phyloP scores from a whole-genome alignment of 2,888 invertebrate genomes.

The Thereva unica region DNA sequence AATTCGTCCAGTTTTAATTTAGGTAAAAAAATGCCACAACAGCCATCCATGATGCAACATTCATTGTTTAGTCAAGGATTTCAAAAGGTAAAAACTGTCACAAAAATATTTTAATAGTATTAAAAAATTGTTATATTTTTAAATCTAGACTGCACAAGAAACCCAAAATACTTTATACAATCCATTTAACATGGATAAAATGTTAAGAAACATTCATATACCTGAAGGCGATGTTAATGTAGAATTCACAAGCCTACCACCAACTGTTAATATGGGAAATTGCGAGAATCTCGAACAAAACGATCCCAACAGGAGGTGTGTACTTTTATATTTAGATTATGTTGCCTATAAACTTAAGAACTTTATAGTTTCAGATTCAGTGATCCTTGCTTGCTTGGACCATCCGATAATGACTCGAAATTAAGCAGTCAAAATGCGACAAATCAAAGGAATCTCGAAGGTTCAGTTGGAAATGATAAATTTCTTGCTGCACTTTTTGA shows the following conservation, averaged over 20 bases:
- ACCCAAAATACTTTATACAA: constrained; percentile 49
- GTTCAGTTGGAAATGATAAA: constrained; percentile 52
- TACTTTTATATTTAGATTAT: constrained; percentile 25
- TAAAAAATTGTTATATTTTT: constrained; percentile 4
- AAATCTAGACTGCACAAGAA: constrained; percentile 4
- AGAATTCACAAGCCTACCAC: constrained; percentile 72
- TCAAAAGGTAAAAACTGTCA: constrained; percentile 51
- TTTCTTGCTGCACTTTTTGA: constrained; percentile 65
- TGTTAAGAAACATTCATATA: constrained; percentile 38
- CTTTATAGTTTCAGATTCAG: constrained; percentile 54
- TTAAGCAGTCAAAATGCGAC: constrained; percentile 54
- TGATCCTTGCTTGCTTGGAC: constrained; percentile 57
- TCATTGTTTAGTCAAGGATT: constrained; percentile 50
- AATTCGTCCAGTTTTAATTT: constrained; percentile 49
- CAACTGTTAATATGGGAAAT: constrained; percentile 63
- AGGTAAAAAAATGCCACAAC: constrained; percentile 40
- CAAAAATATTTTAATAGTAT: constrained; percentile 16
- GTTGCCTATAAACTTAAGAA: not conserved
- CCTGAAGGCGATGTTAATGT: constrained; percentile 47
- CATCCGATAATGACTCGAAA: constrained; percentile 57
- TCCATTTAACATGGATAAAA: constrained; percentile 51
- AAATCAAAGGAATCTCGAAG: constrained; percentile 49
- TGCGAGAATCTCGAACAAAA: constrained; percentile 36
- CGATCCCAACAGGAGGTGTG: constrained; percentile 40
- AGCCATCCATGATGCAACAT: constrained; percentile 5